Evolutionary conservation across 2,797 vertebrate genomes (phyloP).

Genomic region (Scyliorhinus canicula): DNA sequence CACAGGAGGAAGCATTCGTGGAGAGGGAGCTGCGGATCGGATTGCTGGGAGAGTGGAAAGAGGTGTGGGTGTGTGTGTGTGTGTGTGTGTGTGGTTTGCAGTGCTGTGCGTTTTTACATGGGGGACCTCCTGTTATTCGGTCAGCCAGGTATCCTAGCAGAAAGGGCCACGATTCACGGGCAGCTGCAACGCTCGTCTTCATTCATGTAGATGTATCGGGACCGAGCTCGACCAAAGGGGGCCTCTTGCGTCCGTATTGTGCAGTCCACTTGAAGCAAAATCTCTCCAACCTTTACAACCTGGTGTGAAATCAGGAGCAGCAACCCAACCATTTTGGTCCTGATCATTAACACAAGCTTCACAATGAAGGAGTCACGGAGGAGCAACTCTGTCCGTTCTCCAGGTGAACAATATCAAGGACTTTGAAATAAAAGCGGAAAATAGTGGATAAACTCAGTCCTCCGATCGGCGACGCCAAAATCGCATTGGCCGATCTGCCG

Average conservation of each 20-base stretch:
- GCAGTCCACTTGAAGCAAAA: neutral
- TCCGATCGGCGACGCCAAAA: too few species aligned
- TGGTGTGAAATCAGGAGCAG: neutral
- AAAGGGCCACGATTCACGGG: too few species aligned
- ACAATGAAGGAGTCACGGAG: neutral
- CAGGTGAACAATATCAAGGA: neutral
- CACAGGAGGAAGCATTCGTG: slow-evolving; percentile 69
- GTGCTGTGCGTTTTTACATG: slow-evolving; percentile 50
- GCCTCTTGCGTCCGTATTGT: neutral
- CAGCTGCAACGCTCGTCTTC: too few species aligned
- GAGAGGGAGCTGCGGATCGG: slow-evolving; percentile 66
- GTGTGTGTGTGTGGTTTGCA: slow-evolving; percentile 42
- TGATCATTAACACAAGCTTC: neutral
- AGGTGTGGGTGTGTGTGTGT: slow-evolving; percentile 68
- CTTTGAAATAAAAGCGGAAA: too few species aligned
- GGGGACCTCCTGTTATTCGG: neutral
- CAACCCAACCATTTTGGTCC: neutral
- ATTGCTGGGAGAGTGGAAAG: slow-evolving; percentile 69
- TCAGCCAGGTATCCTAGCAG: neutral
- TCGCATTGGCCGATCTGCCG: too few species aligned
- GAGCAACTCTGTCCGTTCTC: neutral
- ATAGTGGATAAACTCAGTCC: too few species aligned
- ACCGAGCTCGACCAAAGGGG: neutral
- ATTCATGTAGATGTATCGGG: neutral
- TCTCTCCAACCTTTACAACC: neutral